Evolutionary conservation across 2,797 vertebrate species (phyloP), one percentile per base, ranked within the genome.

Genomic region (Amblyraja radiata): DNA sequence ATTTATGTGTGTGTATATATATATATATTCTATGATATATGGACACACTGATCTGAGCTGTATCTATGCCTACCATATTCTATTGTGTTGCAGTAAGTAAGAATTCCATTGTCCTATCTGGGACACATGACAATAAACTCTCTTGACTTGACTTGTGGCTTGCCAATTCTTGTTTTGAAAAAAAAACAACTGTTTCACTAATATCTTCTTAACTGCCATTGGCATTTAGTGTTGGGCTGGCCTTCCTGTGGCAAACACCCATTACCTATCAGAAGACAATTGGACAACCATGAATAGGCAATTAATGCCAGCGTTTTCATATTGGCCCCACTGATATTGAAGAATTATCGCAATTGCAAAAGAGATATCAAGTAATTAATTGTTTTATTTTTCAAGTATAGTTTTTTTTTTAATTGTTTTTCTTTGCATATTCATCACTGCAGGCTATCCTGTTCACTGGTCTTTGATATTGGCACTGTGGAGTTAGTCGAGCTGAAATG

Each of bases 401-500:
- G 46, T 74, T 91, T 74, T 46, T 10, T 92, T 46, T 5, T 74
- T 28, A 92, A n/a, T 23, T 92, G 11, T 92, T 46, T 76, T 76
- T n/a, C 25, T 92, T 92, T 92, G 21, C 74, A n/a, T 92, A 91
- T 91, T 91, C 73, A 76, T 71, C 46, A n/a, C 25, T n/a, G 23
- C 68, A 92, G 14, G 18, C 71, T 92, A 36, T 54, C 90, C 90
- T 92, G 71, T 92, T 74, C 39, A 10, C 76, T 92, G 71, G 65
- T 46, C 71, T 73, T 74, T 76, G 71, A 92, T 36, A 92, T 28
- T 68, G 73, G 6, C 76, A 93, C 54, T 39, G 93, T 93, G 76
- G 97, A 93, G 93, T 97, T 97, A 97, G 97, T 68, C 73, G 81
- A 83, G 13, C 73, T 95, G 97, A 96, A 95, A 97, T 99, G 96